Conservation (phyloP, 2,113 vertebrate species). For the Bos indicus region DNA sequence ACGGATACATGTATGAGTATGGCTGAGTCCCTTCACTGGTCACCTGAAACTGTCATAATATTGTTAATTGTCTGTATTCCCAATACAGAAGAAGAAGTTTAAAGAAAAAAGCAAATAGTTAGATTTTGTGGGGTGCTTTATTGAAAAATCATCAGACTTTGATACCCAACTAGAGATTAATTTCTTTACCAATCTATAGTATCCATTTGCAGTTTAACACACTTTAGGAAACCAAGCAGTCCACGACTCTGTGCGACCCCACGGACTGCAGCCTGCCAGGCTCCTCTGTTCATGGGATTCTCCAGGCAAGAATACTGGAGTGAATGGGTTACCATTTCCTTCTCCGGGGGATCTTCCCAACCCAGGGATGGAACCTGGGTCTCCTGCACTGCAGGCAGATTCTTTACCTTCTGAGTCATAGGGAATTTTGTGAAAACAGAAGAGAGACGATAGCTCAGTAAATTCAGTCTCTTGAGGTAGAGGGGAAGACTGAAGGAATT, state of each 20-base stretch:
- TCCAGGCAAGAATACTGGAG: not conserved
- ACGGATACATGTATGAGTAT: not conserved
- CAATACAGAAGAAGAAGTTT: not conserved
- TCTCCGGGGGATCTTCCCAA: not conserved
- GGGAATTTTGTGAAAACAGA: not conserved
- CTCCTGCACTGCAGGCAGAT: not conserved
- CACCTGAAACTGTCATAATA: not conserved
- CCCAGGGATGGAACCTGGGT: not conserved
- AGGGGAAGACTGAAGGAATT: not conserved
- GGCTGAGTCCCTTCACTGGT: not conserved
- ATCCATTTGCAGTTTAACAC: not conserved
- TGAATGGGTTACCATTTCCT: not conserved
- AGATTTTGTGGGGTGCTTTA: not conserved
- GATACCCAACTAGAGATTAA: not conserved
- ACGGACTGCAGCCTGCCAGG: not conserved
- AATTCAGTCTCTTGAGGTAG: not conserved
- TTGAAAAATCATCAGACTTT: not conserved
- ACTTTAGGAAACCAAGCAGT: not conserved
- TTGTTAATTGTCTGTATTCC: not conserved
- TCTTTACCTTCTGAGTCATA: not conserved
- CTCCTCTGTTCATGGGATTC: not conserved
- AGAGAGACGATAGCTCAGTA: not conserved
- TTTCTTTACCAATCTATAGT: not conserved
- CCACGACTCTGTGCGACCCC: rapidly evolving
- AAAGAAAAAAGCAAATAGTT: not conserved